Base-by-base conservation (phyloP, 2,113 vertebrate species). In the Chloroceryle aenea region DNA sequence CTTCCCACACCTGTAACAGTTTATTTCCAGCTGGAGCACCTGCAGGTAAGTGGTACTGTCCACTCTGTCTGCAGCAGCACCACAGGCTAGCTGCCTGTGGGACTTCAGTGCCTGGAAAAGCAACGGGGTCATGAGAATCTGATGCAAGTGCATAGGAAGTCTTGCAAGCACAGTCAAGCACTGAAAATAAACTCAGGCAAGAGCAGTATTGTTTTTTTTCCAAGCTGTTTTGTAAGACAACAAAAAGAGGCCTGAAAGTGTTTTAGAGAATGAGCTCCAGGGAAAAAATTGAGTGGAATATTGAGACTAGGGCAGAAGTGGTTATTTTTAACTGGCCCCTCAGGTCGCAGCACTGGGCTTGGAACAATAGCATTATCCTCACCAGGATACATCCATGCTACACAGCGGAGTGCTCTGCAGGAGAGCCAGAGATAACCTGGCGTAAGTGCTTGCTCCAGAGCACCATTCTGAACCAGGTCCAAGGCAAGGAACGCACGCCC, bases 251-350 rank as follows among this genome's bases (percentile, higher is more conserved):
- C 30, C 29, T 38, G 40, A 45, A 12, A 30, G 20, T 30, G 20
- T 47, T 40, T 48, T 27, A 83, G 36, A 22, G 50, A 43, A 22
- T 6, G 18, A 50, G 8, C 15, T 20, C 10, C 29, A 21, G 4
- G n/a, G 63, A 62, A 53, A 0, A 1, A 73, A 61, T 1, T 10
- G 7, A 68, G 40, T 14, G 47, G n/a, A 52, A 50, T 6, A 15
- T 0, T 6, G 40, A 76, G 12, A 19, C 8, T 30, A 48, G n/a
- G 30, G 19, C 26, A 68, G 50, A 68, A 72, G 10, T 4, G 1
- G 6, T 27, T 59, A n/a, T 55, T 61, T 48, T 10, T 5, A 43
- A 64, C 14, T 27, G 26, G 2, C 6, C 17, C 4, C 27, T 55
- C 27, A 42, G 15, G 18, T 4, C 0, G 4, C 45, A 74, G 5